Base-by-base conservation (phyloP, 2,888 invertebrate species). In the Chaitophorus viminalis region DNA sequence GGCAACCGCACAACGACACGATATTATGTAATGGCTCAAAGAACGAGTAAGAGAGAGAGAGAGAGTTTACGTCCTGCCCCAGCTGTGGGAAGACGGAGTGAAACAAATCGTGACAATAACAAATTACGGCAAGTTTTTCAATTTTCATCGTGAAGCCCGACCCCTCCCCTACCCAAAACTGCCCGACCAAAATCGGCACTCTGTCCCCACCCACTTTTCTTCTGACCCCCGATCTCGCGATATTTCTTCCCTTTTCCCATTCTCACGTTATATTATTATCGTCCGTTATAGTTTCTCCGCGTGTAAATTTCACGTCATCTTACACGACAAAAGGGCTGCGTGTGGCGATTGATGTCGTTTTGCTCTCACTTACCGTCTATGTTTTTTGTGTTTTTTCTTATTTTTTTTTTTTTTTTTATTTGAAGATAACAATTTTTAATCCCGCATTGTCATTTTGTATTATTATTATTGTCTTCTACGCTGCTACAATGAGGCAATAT, bases 111-210 rank as follows among this genome's bases (percentile, higher is more conserved):
- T 68, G 81, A 68, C 68, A 46, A 81, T 81, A 81, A 81, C 81
- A 46, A 81, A 81, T 81, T 68, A 68, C 81, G 46, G 46, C n/a
- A 25, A 81, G 81, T 81, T 81, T 81, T 81, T 81, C 81, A 68
- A 81, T 81, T 81, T 81, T 68, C 68, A 29, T 46, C 81, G 60
- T 25, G 46, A 14, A 11, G 46, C 11, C 14, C 14, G 14, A 14
- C 4, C 60, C 60, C 25, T 60, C 2, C 21, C 60, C 6, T 60
- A 25, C 5, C 60, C 25, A 3, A 39, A 39, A 39, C 39, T 39
- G 11, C 39, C 25, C 21, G 60, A 21, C 60, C 21, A 14, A 46
- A 46, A 46, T 60, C 60, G 60, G 6, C 25, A 60, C 65, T 29
- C 25, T 11, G 9, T 9, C 68, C 68, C 25, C 9, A 25, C 11